Evolutionary conservation across 2,797 vertebrate genomes (phyloP), one percentile per base, ranked within the genome.

Genomic region (Rhinatrema bivittatum): DNA sequence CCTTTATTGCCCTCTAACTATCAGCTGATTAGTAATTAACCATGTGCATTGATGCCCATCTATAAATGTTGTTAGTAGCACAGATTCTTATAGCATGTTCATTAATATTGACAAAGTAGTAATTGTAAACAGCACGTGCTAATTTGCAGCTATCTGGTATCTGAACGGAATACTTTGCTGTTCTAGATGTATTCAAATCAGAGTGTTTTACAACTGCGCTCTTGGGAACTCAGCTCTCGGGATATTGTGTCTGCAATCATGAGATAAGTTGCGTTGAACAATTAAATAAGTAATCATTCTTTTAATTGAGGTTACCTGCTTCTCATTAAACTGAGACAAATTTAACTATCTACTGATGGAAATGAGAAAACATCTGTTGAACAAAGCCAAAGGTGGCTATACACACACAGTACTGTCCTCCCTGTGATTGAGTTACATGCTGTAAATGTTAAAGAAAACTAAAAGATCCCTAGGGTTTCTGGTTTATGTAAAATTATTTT

Each of bases 231-330:
- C n/a, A n/a, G n/a, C n/a, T n/a, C n/a, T n/a, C n/a, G n/a, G n/a
- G 34, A 28, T 4, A 16, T 18, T 5, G 10, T 36, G 27, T 23
- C 23, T 49, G 47, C 3, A 2, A 30, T 46, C 21, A 39, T 40
- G 7, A 34, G 25, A 2, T 7, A 42, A n/a, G 29, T 38, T 17
- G 29, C 46, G 32, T 11, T 39, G 51, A 53, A 30, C 56, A 46
- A 46, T 57, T 46, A 36, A 18, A 29, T 18, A 44, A 36, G 24
- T 29, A 36, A 39, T 15, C 29, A 7, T 11, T 43, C 37, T 62
- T 15, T 37, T 60, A 38, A 51, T 24, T 48, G 37, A 51, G 25
- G 15, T 51, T 40, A 37, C 40, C 20, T 5, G 3, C 10, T 39
- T 57, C 25, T 46, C 11, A 25, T 42, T 25, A 20, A 35, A 18